Evolutionary conservation across 2,888 invertebrate species (phyloP), one percentile per base, ranked within the genome.

Genomic region (Papilio demoleus): DNA sequence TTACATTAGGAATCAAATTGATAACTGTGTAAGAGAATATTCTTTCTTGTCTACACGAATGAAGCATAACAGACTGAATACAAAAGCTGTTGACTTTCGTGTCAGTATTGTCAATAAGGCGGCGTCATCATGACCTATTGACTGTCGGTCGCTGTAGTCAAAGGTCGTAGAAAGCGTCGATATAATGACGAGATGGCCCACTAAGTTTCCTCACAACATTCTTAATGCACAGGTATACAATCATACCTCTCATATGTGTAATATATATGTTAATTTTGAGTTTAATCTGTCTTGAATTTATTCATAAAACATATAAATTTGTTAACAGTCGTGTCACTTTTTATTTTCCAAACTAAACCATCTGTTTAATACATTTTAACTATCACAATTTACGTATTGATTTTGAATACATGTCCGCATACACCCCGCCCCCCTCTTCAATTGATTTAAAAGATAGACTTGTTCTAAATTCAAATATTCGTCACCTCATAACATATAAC

Each of bases 161-260:
- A 67, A 70, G 70, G 70, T 70, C 66, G 17, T 58, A 62, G 70
- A 70, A 70, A 70, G 70, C 50, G 53, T 17, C 31, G 70, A 50
- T 19, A 38, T 42, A 67, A 45, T 59, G 40, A 1, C 40, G 12
- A 42, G 65, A 45, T 56, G 56, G 8, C 67, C 63, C 63, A 68
- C 67, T 56, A 27, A 58, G 58, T 58, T 53, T 58, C 53, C 40
- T 4, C 31, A 2, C n/a, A n/a, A n/a, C 22, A 36, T 19, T 45
- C 56, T 34, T 34, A 65, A 34, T 45, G 27, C 2, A 19, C 45
- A 42, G 45, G 61, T 45, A 22, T 59, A n/a, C 14, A 14, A 5
- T 31, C 5, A 56, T 31, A 31, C 27, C 53, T 3, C 3, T 31
- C 27, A 31, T 31, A 27, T 19, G 5, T 19, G 6, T 5, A 31